Conservation (phyloP, 1,140 invertebrate genomes). For the Drosophila bocqueti region DNA sequence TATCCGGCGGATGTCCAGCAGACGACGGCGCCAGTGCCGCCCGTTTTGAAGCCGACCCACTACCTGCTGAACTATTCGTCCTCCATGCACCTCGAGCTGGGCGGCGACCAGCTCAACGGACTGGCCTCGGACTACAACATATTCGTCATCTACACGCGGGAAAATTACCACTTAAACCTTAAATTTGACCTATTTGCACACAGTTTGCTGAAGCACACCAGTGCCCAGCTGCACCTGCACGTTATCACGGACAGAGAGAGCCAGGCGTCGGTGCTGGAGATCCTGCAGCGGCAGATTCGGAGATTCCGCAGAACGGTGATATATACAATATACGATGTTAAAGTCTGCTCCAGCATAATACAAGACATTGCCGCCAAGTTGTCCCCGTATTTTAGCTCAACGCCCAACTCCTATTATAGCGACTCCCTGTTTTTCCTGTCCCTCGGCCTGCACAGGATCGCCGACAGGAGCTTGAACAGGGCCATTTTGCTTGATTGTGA, state of each 20-base stretch:
- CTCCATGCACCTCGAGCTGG: slow-evolving; percentile 51
- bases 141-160: slow-evolving; percentile 79
- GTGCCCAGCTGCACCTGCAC: slow-evolving; percentile 88
- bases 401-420: slow-evolving; percentile 92
- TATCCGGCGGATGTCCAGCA: slow-evolving; percentile 32
- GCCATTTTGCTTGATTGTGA: slow-evolving; percentile 93
- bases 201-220: slow-evolving; percentile 86
- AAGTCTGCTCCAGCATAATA: slow-evolving; percentile 87
- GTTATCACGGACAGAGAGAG: slow-evolving; percentile 90
- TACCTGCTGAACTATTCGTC: slow-evolving; percentile 66
- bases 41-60: slow-evolving; percentile 58
- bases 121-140: slow-evolving; percentile 73
- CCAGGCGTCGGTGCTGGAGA: slow-evolving; percentile 87
- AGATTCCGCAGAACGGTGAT: slow-evolving; percentile 85
- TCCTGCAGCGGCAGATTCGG: slow-evolving; percentile 85
- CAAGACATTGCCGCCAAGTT: slow-evolving; percentile 89
- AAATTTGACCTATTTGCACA: slow-evolving; percentile 88
- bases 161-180: slow-evolving; percentile 87
- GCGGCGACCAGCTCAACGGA: slow-evolving; percentile 26
- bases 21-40: slow-evolving; percentile 31
- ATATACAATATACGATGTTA: slow-evolving; percentile 88
- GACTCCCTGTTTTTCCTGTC: slow-evolving; percentile 94
- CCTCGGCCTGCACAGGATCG: slow-evolving; percentile 90
- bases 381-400: slow-evolving; percentile 91
- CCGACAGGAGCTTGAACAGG: slow-evolving; percentile 87